Evolutionary conservation across 1,140 invertebrate genomes (phyloP).

Genomic region (Drosophila rhopaloa): DNA sequence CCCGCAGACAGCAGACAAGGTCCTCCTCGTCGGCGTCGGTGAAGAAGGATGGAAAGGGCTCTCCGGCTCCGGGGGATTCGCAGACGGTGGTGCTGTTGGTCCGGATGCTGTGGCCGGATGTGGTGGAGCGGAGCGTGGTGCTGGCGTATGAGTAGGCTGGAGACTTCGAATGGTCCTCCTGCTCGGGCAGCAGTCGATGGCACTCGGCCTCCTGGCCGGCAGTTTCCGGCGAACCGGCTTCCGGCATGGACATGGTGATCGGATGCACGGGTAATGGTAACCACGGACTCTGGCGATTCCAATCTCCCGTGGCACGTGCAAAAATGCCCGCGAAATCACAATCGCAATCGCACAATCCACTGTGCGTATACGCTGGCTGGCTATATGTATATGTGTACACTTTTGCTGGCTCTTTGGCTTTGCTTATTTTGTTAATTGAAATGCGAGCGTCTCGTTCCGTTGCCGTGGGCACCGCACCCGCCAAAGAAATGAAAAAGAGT

Average conservation of each 20-base stretch:
- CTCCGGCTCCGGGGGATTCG: slow-evolving; percentile 4
- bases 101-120: slow-evolving; percentile 44
- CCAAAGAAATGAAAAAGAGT: neutral
- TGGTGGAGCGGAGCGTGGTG: slow-evolving; percentile 44
- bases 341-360: slow-evolving; percentile 13
- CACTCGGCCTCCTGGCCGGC: slow-evolving; percentile 5
- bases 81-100: slow-evolving; percentile 51
- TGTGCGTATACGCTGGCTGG: slow-evolving; percentile 3
- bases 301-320: slow-evolving; percentile 38
- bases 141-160: slow-evolving; percentile 15
- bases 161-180: neutral
- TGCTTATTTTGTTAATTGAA: slow-evolving; percentile 80
- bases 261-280: neutral
- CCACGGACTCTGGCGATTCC: slow-evolving; percentile 15
- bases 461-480: slow-evolving; percentile 46
- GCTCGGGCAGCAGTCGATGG: slow-evolving; percentile 14
- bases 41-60: neutral
- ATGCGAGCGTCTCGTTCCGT: slow-evolving; percentile 56
- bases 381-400: slow-evolving; percentile 8
- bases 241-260: slow-evolving; percentile 14
- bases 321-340: slow-evolving; percentile 48
- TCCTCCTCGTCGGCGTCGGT: slow-evolving; percentile 8
- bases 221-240: neutral
- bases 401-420: slow-evolving; percentile 36
- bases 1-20: slow-evolving; percentile 24